Base-by-base conservation (phyloP, 2,113 vertebrate genomes). In the Paratilapia polleni region DNA sequence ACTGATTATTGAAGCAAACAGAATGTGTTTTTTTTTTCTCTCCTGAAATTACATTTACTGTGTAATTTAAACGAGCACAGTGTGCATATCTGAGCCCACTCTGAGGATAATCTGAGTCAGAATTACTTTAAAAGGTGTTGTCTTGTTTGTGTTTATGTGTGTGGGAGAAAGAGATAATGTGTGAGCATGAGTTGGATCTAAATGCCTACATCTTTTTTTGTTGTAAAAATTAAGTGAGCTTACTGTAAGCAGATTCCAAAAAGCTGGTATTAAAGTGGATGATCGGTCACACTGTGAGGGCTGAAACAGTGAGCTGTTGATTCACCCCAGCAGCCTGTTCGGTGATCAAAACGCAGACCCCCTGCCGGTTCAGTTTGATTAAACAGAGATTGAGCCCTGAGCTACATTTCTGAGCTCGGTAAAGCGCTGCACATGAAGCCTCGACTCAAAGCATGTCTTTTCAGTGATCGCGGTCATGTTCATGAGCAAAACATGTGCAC, bases 171-270 rank as follows among this genome's bases (percentile, higher is more conserved):
- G 66, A 22, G 20, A 41, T 66, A 73, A 73, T 20, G 58, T 56
- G 28, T 19, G 20, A 77, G 78, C 62, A 74, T 0, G 60, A 59
- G 28, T 57, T 62, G 43, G 80, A 78, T 68, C 70, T 66, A 73
- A 83, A 85, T 75, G 76, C 82, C 78, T 62, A 11, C 54, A 88
- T 84, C 74, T 31, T 47, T 73, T 38, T 79, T 88, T 90, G 79
- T 88, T 61, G 79, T 56, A 11, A 87, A 90, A 90, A 91, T 75
- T 31, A 62, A 84, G 80, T 73, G 82, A 87, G 91, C 88, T 94
- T 93, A 93, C 81, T 58, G 74, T 94, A 92, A 94, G 92, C 88
- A 87, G 90, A 92, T 93, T 93, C 90, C 77, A 84, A 90, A 93
- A 70, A 93, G 89, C 92, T 77, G 85, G 78, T 66, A 85, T 93